These are phyloP conservation scores for Diacarnus erythraeanus DNA, from an alignment of 37 sponge, comb jelly and placozoan species.

Conservation along the genomic window DNA sequence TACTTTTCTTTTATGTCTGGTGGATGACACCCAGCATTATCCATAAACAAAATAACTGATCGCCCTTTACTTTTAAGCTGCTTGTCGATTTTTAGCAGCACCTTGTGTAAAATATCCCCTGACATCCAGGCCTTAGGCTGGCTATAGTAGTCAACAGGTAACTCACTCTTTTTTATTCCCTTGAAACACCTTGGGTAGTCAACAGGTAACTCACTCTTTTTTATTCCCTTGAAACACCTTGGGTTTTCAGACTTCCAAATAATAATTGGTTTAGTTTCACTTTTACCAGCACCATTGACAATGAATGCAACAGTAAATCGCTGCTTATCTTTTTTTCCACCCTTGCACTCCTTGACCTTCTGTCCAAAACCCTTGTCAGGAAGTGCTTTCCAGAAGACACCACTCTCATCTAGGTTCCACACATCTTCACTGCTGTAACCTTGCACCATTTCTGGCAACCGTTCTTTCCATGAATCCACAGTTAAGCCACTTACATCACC, in stretches of 20 bases:
- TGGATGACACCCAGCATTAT: slow-evolving; percentile 79
- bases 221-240: slow-evolving; percentile 56
- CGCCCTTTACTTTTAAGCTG: slow-evolving; percentile 21
- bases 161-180: slow-evolving; percentile 30
- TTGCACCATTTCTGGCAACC: slow-evolving; percentile 36
- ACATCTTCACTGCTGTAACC: slow-evolving; percentile 29
- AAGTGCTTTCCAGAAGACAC: slow-evolving; percentile 59
- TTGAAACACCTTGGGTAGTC: slow-evolving; percentile 63
- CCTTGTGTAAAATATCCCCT: slow-evolving; percentile 47
- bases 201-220: slow-evolving; percentile 58
- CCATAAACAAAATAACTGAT: slow-evolving; percentile 50
- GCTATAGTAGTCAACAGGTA: slow-evolving; percentile 69
- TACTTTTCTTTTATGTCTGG: slow-evolving; percentile 45
- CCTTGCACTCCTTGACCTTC: slow-evolving; percentile 50
- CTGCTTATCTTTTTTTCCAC: slow-evolving; percentile 54
- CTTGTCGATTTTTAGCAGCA: slow-evolving; percentile 33
- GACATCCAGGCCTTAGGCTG: slow-evolving; percentile 72
- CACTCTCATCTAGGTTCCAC: slow-evolving; percentile 23
- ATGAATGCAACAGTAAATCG: slow-evolving; percentile 56
- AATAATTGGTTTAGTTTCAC: too few relatives aligned
- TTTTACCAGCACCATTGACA: too few relatives aligned
- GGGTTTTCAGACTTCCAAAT: too few relatives aligned
- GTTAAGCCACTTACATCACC: slow-evolving; percentile 50
- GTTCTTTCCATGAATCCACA: slow-evolving; percentile 52
- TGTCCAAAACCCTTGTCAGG: slow-evolving; percentile 65